Evolutionary conservation across 2,113 vertebrate genomes (phyloP).

Genomic region (Trinectes maculatus): DNA sequence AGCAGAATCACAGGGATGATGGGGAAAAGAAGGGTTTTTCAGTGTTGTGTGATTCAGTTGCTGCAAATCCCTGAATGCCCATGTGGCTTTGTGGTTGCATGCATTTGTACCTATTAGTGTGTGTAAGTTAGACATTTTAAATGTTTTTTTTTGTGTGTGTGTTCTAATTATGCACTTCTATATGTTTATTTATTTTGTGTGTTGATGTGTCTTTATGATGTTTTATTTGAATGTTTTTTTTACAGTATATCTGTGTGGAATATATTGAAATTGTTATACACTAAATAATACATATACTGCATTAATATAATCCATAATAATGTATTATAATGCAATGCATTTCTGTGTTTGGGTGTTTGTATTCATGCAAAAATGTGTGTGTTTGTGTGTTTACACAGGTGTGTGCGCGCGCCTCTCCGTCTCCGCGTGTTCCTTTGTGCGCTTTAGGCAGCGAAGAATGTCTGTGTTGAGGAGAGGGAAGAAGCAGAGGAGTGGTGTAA

Average conservation of each 20-base stretch:
- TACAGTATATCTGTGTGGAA: constrained; percentile 17
- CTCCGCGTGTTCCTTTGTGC: constrained; percentile 35
- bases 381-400: neutral
- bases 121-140: constrained; percentile 11
- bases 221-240: constrained; percentile 21
- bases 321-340: constrained; percentile 15
- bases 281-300: too few relatives aligned
- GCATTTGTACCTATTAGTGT: constrained; percentile 18
- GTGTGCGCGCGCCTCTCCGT: neutral
- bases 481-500: constrained; percentile 56
- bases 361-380: constrained; percentile 34
- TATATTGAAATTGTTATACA: constrained; percentile 10
- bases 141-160: constrained; percentile 22
- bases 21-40: constrained; percentile 37
- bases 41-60: constrained; percentile 21
- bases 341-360: constrained; percentile 32
- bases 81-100: constrained; percentile 24
- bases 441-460: constrained; percentile 48
- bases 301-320: neutral
- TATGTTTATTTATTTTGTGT: neutral
- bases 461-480: constrained; percentile 57
- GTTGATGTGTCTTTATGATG: neutral
- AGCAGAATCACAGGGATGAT: constrained; percentile 59
- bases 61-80: constrained; percentile 14
- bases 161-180: constrained; percentile 37